Evolutionary conservation across 2,797 vertebrate species (phyloP).

Genomic region (Clarias fuscus): DNA sequence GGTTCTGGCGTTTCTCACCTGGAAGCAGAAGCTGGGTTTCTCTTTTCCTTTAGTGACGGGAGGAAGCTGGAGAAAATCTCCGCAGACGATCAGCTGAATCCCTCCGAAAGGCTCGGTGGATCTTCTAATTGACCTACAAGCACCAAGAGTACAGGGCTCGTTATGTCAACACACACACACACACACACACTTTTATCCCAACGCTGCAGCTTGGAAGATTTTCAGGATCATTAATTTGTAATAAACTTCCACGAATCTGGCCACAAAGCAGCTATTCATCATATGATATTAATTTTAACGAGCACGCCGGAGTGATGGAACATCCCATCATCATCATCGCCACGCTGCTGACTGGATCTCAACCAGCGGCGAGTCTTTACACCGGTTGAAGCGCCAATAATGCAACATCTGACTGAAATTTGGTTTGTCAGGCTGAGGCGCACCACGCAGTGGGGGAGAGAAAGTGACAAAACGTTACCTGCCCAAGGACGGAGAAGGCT

Average conservation of each 20-base stretch:
- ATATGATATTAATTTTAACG: background rate
- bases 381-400: no score
- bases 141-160: background rate
- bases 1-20: constrained; percentile 71
- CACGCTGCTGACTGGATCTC: no score
- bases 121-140: constrained; percentile 80
- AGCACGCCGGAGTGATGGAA: background rate
- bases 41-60: constrained; percentile 86
- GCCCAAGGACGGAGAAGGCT: no score
- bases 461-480: no score
- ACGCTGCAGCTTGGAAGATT: background rate
- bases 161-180: background rate
- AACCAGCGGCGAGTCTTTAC: no score
- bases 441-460: no score
- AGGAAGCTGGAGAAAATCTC: constrained; percentile 95
- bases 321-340: no score
- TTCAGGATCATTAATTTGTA: background rate
- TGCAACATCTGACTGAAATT: no score
- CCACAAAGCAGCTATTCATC: background rate
- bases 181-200: background rate
- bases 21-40: constrained; percentile 88
- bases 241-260: background rate
- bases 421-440: no score
- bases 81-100: constrained; percentile 94
- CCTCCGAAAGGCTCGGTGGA: constrained; percentile 90